A percentile compares a stretch with the other conserved stretches of the same genome.
Conservation (phyloP, 23 tunicate species). For the Halocynthia aurantium region DNA sequence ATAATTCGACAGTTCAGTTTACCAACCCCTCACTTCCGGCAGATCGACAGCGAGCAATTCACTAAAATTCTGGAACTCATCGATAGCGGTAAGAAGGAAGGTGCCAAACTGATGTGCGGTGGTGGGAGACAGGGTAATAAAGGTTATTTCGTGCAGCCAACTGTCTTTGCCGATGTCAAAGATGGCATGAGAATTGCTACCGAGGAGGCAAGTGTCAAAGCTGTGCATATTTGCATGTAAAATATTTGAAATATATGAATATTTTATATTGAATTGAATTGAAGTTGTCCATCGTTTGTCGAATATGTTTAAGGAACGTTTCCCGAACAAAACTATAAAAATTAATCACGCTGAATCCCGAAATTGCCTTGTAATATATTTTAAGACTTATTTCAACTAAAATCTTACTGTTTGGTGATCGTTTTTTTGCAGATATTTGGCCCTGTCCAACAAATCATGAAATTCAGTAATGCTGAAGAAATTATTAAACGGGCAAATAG, state of each 20-base stretch:
- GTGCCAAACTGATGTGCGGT: constrained; percentile 94
- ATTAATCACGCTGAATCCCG: neutral
- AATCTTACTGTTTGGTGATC: neutral
- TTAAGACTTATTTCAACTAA: neutral
- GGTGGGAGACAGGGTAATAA: constrained; percentile 73
- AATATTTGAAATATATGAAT: no score
- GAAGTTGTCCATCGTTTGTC: neutral
- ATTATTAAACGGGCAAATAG: constrained; percentile 74
- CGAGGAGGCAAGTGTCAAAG: constrained; percentile 36
- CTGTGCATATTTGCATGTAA: no score
- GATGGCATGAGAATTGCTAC: constrained; percentile 92
- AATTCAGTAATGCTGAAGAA: constrained; percentile 92
- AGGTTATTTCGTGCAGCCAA: constrained; percentile 95
- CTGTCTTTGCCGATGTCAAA: constrained; percentile 87
- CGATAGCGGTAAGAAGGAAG: constrained; percentile 80
- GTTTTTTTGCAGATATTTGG: constrained; percentile 67
- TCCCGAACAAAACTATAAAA: neutral
- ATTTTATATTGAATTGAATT: no score
- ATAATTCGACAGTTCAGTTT: neutral
- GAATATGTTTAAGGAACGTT: neutral
- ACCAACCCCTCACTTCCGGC: neutral
- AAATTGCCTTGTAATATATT: neutral
- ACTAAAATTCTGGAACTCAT: constrained; percentile 75
- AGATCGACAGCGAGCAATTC: constrained; percentile 89
- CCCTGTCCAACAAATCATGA: constrained; percentile 98